Evolutionary conservation across 2,113 vertebrate genomes (phyloP).

Genomic region (Thymallus thymallus): DNA sequence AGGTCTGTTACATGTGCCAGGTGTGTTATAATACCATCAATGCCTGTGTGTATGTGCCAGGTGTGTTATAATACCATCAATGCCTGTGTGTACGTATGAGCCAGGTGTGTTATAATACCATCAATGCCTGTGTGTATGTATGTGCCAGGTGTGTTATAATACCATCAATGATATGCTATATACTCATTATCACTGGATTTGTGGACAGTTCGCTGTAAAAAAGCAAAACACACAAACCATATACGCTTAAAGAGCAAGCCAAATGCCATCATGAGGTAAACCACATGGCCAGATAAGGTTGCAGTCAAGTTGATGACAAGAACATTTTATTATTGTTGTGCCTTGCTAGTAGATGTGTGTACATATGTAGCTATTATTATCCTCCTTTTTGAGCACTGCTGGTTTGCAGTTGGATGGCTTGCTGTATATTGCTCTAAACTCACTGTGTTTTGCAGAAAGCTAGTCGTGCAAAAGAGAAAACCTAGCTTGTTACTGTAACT

Average conservation of each 20-base stretch:
- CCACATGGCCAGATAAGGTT: not conserved
- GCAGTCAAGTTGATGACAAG: not conserved
- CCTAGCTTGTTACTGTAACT: not conserved
- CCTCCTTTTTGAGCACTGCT: not conserved
- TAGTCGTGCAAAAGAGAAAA: not conserved
- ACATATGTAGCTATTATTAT: too few species aligned
- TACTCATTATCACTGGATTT: slow-evolving; percentile 6
- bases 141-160: slow-evolving; percentile 15
- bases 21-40: slow-evolving; percentile 24
- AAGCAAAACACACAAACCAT: not conserved
- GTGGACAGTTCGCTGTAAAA: slow-evolving; percentile 18
- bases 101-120: slow-evolving; percentile 18
- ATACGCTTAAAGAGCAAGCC: not conserved
- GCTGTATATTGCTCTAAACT: not conserved
- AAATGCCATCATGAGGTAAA: not conserved
- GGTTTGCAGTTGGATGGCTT: not conserved
- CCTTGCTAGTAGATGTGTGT: not conserved
- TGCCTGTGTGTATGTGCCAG: too few species aligned
- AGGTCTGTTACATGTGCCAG: not conserved
- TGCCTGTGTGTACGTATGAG: too few species aligned
- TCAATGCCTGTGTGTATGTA: too few species aligned
- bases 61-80: slow-evolving; percentile 24
- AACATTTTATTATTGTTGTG: not conserved
- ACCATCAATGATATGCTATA: slow-evolving; percentile 27
- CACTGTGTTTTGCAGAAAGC: not conserved